These are phyloP conservation scores for Progne subis DNA, from an alignment of 2,113 vertebrate genomes.

Conservation along the genomic window DNA sequence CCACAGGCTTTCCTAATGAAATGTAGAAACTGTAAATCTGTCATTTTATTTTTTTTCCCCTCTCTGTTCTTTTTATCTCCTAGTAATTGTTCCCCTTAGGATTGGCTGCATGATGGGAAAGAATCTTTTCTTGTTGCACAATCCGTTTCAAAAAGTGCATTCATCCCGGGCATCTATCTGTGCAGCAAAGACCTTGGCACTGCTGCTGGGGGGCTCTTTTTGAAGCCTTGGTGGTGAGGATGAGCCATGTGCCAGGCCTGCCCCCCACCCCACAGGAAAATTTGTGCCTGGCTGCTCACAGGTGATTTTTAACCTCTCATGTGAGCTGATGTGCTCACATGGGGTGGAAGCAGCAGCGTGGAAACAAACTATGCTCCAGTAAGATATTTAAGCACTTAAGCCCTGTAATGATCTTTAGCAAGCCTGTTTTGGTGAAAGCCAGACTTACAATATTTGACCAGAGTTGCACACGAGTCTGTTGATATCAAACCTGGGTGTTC, in stretches of 20 bases:
- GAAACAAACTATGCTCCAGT: background rate
- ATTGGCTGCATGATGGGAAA: conserved; percentile 23
- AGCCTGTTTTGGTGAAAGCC: background rate
- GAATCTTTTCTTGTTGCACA: conserved; percentile 30
- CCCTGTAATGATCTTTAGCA: background rate
- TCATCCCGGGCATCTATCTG: background rate
- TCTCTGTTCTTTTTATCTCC: conserved; percentile 36
- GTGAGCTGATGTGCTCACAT: accelerated
- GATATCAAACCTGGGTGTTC: background rate
- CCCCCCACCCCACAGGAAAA: accelerated
- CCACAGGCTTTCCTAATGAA: conserved; percentile 42
- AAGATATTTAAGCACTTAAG: background rate
- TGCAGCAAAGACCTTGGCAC: background rate
- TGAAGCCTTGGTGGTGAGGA: background rate
- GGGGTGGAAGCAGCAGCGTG: background rate
- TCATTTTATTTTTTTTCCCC: background rate
- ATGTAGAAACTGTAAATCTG: background rate
- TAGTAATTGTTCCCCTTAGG: conserved; percentile 61
- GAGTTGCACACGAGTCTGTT: background rate
- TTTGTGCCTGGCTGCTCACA: background rate
- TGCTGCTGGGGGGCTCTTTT: background rate
- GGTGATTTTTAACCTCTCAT: background rate
- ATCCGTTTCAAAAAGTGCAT: background rate
- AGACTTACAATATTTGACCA: background rate
- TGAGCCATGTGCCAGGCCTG: background rate